A percentile compares a stretch with the other conserved stretches of the same genome.
Conservation (phyloP, 92 coral and sea anemone species). For the Bergia sp. region DNA sequence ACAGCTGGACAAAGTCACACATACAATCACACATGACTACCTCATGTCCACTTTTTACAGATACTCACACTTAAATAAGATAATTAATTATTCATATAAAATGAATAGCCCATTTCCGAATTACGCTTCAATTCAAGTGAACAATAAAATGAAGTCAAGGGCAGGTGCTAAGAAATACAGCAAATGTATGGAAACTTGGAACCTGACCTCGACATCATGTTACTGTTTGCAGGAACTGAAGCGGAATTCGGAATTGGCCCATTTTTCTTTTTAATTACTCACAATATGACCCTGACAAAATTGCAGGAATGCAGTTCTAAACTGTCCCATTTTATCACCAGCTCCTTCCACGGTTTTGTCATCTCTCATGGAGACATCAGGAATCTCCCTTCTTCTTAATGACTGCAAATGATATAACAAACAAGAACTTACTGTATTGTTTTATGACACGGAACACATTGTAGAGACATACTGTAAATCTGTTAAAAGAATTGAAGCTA, state of each 20-base stretch:
- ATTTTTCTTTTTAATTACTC: conserved; percentile 17
- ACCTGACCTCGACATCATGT: no score
- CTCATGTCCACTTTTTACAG: background rate
- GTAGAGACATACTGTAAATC: no score
- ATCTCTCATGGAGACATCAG: conserved; percentile 51
- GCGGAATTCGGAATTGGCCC: no score
- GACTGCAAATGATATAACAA: background rate
- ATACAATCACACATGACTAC: background rate
- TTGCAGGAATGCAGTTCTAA: conserved; percentile 86
- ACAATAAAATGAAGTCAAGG: no score
- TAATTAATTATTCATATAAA: no score
- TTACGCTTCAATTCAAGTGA: no score
- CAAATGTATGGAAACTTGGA: no score
- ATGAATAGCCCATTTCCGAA: no score
- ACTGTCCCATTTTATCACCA: conserved; percentile 65
- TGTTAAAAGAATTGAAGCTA: background rate
- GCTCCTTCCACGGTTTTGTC: conserved; percentile 57
- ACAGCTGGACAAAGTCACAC: background rate
- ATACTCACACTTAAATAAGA: background rate
- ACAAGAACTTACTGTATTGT: background rate
- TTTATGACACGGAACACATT: background rate
- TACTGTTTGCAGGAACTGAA: no score
- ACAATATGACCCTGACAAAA: conserved; percentile 92
- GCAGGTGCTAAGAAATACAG: no score
- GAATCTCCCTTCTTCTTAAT: conserved; percentile 11